Evolutionary conservation across 2,113 vertebrate genomes (phyloP).

Genomic region (Chloropsis cyanopogon): DNA sequence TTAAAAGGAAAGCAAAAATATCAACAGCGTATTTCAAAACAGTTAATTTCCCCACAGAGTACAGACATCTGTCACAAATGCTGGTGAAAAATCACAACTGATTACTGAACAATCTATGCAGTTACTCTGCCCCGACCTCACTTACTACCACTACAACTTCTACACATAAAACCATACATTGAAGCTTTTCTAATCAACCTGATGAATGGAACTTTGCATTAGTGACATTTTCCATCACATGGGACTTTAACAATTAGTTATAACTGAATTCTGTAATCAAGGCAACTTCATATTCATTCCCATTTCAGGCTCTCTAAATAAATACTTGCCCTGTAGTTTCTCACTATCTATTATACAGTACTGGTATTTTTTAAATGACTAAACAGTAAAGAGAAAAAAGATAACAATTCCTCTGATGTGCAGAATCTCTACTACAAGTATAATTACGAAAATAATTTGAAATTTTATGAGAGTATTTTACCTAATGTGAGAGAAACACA

Average conservation of each 20-base stretch:
- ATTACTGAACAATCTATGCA: background rate
- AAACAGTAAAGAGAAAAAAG: background rate
- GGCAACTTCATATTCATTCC: background rate
- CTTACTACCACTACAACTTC: background rate
- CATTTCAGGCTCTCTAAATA: background rate
- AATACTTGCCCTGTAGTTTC: background rate
- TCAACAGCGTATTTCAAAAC: background rate
- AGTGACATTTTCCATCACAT: background rate
- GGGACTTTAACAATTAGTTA: background rate
- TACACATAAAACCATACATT: background rate
- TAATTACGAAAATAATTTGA: background rate
- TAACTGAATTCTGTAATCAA: background rate
- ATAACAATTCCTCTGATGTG: background rate
- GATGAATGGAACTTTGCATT: background rate
- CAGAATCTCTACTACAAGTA: background rate
- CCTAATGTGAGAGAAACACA: background rate
- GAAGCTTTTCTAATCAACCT: background rate
- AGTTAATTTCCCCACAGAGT: background rate
- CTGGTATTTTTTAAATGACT: background rate
- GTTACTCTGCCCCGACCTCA: background rate
- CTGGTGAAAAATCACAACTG: background rate
- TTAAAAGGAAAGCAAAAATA: background rate
- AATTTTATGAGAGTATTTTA: background rate
- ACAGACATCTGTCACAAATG: background rate
- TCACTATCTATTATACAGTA: background rate